Conservation (phyloP, 1,140 invertebrate species). For the Acromyrmex charruanus region DNA sequence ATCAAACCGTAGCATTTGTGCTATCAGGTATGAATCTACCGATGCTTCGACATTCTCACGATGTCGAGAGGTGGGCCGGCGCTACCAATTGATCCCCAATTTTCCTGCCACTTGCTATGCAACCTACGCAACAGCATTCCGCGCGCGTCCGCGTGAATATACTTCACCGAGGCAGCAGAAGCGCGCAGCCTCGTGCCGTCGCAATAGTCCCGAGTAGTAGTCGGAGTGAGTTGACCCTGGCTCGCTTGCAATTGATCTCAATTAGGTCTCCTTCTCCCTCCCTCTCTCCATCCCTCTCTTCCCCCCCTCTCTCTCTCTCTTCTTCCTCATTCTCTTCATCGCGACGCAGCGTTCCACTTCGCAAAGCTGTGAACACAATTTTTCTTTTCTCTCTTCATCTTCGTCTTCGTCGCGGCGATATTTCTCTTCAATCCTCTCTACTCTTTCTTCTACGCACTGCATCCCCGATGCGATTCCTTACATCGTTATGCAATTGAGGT, state of each 20-base stretch:
- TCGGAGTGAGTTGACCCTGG: conserved; percentile 81
- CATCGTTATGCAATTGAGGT: conserved; percentile 62
- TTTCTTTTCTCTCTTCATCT: conserved; percentile 27
- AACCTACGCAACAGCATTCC: conserved; percentile 69
- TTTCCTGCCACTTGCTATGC: conserved; percentile 73
- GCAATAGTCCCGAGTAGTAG: conserved; percentile 62
- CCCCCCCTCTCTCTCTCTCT: conserved; percentile 10
- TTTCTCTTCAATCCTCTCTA: conserved; percentile 41
- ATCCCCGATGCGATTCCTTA: conserved; percentile 45
- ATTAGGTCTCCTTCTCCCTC: conserved; percentile 76
- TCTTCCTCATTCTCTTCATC: conserved; percentile 4
- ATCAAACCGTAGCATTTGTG: conserved; percentile 5
- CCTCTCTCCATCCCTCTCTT: not conserved
- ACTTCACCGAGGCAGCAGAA: conserved; percentile 51
- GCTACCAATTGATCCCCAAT: conserved; percentile 76
- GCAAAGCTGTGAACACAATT: conserved; percentile 24
- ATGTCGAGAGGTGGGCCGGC: conserved; percentile 33
- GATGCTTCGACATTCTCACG: conserved; percentile 68
- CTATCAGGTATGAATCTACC: conserved; percentile 52
- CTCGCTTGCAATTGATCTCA: conserved; percentile 84
- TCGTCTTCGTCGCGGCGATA: conserved; percentile 11
- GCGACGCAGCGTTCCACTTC: not conserved
- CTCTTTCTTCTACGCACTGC: conserved; percentile 31
- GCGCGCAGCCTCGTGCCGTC: conserved; percentile 50
- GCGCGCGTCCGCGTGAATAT: conserved; percentile 58